Evolutionary conservation across 1,140 invertebrate species (phyloP), one percentile per base, ranked within the genome.

Genomic region (Trachelipus rathkii): DNA sequence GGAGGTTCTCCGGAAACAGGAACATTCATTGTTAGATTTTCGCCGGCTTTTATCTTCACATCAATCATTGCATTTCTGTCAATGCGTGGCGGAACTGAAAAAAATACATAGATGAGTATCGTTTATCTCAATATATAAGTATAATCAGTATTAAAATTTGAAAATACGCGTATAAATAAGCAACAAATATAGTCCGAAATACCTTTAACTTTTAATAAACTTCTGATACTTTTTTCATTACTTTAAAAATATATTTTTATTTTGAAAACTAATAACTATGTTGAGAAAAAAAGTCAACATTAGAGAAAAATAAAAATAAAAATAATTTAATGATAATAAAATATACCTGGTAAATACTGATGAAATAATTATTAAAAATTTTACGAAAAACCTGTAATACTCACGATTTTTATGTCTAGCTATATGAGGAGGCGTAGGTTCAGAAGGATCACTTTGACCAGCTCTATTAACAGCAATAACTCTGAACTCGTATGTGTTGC

Each of bases 1-100:
- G 93, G 93, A 0, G 97, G 97, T 85, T 97, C 95, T 45, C 96
- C 97, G 81, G 87, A 91, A 44, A 97, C 95, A 21, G 96, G 96
- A 5, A 99, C 93, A 83, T 95, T 92, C 81, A 98, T 92, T 83
- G 96, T 93, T 85, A 97, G 95, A 84, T 93, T 92, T 84, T 94
- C 91, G 67, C 97, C 96, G 53, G 95, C 96, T 79, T 91, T 90
- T 70, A 96, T 90, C 83, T 95, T 96, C 81, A 99, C 92, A 84
- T 98, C 93, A 73, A 92, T 86, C 88, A 99, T 92, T 78, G 93
- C 93, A 85, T 95, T 95, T 44, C 93, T 89, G 84, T 97, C 95
- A 84, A 99, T 97, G 84, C 92, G 94, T 0, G 96, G 96, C 68
- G 95, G 86, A 83, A 92, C 89, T 91, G 82, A 73, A 88, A 87